These are phyloP conservation scores for Percopsis transmontana DNA, from an alignment of 2,113 vertebrate genomes.

Conservation along the genomic window DNA sequence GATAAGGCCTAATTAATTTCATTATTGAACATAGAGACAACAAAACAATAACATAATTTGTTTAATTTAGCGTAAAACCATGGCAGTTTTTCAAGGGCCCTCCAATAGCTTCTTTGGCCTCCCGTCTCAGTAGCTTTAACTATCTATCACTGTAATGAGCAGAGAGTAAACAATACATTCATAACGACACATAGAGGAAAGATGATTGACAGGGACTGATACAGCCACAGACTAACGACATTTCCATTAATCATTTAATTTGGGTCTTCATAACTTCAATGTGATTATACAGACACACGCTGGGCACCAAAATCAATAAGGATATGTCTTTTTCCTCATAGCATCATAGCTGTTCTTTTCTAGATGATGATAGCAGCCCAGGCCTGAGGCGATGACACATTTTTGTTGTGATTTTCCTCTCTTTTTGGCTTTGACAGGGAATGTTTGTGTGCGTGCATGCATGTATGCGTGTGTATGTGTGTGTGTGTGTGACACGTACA, in stretches of 20 bases:
- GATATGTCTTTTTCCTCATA: slow-evolving; percentile 25
- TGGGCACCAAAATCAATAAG: slow-evolving; percentile 58
- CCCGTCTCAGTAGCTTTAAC: slow-evolving; percentile 27
- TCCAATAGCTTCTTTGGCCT: slow-evolving; percentile 31
- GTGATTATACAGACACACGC: slow-evolving; percentile 56
- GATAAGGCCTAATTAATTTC: slow-evolving; percentile 61
- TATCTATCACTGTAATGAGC: slow-evolving; percentile 23
- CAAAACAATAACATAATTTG: slow-evolving; percentile 53
- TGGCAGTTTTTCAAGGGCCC: slow-evolving; percentile 28
- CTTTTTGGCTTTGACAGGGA: slow-evolving; percentile 46
- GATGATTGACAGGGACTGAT: slow-evolving; percentile 47
- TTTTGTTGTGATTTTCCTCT: slow-evolving; percentile 43
- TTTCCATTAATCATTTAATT: slow-evolving; percentile 39
- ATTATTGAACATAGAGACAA: slow-evolving; percentile 48
- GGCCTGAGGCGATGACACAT: slow-evolving; percentile 63
- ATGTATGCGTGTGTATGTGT: slow-evolving; percentile 5
- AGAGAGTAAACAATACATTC: slow-evolving; percentile 22
- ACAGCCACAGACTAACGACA: slow-evolving; percentile 31
- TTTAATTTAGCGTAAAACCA: slow-evolving; percentile 49
- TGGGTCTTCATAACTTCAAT: slow-evolving; percentile 23
- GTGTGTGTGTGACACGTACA: slow-evolving; percentile 27
- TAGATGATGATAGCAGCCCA: slow-evolving; percentile 50
- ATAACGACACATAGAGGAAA: slow-evolving; percentile 18
- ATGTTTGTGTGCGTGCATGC: background rate
- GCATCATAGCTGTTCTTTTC: slow-evolving; percentile 42